Base-by-base conservation (phyloP, 2,797 vertebrate genomes). In the Poecile montanus region DNA sequence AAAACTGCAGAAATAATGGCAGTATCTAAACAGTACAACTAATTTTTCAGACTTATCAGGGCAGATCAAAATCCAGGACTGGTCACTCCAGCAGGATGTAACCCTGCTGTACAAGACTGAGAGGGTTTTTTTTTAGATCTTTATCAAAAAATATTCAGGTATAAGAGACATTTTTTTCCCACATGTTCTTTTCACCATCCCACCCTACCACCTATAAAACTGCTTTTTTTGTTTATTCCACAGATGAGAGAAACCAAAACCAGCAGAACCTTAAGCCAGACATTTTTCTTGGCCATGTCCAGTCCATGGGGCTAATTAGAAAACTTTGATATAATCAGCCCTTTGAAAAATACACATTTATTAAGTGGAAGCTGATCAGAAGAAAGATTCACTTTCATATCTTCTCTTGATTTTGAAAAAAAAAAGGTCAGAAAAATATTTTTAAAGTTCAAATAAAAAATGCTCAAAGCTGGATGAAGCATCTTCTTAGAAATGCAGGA, bases 361-460 rank as follows among this genome's bases (percentile, higher is more conserved):
- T 67, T 80, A 68, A 85, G 32, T 44, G 34, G 30, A 71, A 89
- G 14, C 38, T 83, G 72, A 83, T 89, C 47, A 80, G 78, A 93
- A 65, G 53, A 62, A 89, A 67, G 53, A 62, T 42, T 70, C 40
- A 20, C 50, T 91, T 89, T 54, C 42, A 78, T 53, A 61, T n/a
- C 5, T 40, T 66, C 68, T 23, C 66, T 79, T 89, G 40, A 78
- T 79, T 85, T 82, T 11, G 22, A 11, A 81, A 44, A 26, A 47
- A n/a, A 60, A 29, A 60, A 68, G 8, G 30, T 77, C 65, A 71
- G n/a, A 54, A 80, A 85, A n/a, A 42, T 50, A 60, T 65, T 89
- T 91, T 80, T 67, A 26, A 89, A 83, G 45, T 63, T 80, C 57
- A 80, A 57, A 80, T 85, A 15, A 88, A 79, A 95, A 93, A 57